These are phyloP conservation scores for Sorex araneus DNA, from an alignment of 2,113 vertebrate species.

Conservation along the genomic window DNA sequence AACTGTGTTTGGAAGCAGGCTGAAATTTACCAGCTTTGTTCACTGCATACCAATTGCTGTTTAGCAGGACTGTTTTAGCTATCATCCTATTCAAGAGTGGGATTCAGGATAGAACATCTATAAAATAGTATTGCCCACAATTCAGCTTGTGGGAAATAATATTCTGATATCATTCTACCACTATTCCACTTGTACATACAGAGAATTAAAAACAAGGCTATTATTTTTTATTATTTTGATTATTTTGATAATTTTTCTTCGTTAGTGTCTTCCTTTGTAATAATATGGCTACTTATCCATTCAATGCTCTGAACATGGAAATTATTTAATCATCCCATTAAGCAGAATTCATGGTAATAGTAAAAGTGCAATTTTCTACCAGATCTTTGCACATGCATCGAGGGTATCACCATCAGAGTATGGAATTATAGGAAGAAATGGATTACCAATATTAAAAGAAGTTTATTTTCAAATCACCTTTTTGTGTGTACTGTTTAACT, in stretches of 20 bases:
- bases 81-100: not conserved
- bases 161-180: not conserved
- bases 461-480: not conserved
- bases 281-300: not conserved
- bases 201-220: not conserved
- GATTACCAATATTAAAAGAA: not conserved
- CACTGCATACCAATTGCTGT: not conserved
- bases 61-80: not conserved
- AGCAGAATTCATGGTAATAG: not conserved
- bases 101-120: not conserved
- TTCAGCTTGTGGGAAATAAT: not conserved
- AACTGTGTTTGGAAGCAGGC: not conserved
- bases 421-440: not conserved
- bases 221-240: too few species aligned
- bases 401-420: rapidly evolving
- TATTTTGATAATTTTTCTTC: not conserved
- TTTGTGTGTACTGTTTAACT: not conserved
- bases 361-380: not conserved
- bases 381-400: rapidly evolving
- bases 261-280: not conserved
- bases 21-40: not conserved
- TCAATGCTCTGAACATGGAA: not conserved
- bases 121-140: rapidly evolving
- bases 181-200: not conserved
- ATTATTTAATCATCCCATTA: not conserved